Base-by-base conservation (phyloP, 23 tunicate species). In the Oikopleura albicans region DNA sequence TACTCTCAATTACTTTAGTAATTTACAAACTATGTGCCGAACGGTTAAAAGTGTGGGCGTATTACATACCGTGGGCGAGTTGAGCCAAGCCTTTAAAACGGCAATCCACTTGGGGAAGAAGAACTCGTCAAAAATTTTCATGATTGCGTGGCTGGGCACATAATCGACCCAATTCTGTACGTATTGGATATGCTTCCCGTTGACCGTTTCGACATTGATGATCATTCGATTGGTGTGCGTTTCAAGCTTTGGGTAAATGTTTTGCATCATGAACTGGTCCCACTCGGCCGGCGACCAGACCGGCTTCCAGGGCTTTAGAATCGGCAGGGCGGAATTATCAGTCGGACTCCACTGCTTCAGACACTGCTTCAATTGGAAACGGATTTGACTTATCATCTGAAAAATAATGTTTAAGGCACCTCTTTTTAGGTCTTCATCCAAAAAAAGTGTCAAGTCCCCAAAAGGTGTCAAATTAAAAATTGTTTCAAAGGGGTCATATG, bases 201-300 rank as follows among this genome's bases (percentile, higher is more conserved):
- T 12, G 2, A 71, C 79, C 28, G 79, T 22, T 12, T 71, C 79
- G 4, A 29, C 35, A 2, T 34, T 2, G 2, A 71, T 71, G 4
- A 29, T 71, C 2, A 71, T 16, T 16, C 35, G 27, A 16, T 71
- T 71, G 4, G 31, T 34, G 37, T 71, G 35, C 33, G 27, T 16
- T 29, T 90, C 94, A 0, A 95, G 86, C 84, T 95, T 95, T 0
- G 99, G 96, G n/a, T 87, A 83, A 40, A 95, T 90, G 4, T 89
- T 90, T 71, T 95, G 91, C 76, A 90, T 90, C 75, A 95, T 85
- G 84, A 95, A 95, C 0, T 94, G 96, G 83, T 95, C 96, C 99
- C 99, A 95, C 83, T 95, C 91, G 2, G 92, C 99, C 0, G 89
- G 86, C 1, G 86, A 56, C 66, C 89, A 91, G n/a, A 95, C 99